phyloP scores from a whole-genome alignment of 2,113 vertebrate species.

The Oryzias celebensis region DNA sequence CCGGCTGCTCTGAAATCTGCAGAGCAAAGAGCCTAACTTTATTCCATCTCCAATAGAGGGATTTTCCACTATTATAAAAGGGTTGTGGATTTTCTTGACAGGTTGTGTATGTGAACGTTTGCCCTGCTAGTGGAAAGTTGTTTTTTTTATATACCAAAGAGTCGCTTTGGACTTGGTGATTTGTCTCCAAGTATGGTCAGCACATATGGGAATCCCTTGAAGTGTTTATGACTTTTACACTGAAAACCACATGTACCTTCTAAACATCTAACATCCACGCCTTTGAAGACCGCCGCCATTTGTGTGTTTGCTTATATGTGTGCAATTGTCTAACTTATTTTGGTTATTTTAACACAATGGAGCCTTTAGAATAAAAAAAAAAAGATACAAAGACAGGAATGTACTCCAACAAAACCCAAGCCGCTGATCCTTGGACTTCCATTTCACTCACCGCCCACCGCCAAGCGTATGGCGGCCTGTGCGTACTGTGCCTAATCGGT shows the following conservation, averaged over 20 bases:
- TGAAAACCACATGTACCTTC: constrained; percentile 11
- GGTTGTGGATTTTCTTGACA: constrained; percentile 48
- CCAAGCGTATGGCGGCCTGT: constrained; percentile 27
- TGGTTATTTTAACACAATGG: constrained; percentile 27
- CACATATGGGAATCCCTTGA: constrained; percentile 39
- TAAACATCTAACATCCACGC: constrained; percentile 13
- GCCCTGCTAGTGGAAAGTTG: constrained; percentile 26
- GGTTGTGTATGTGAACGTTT: constrained; percentile 25
- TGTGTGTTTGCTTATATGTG: constrained; percentile 13
- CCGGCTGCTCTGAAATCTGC: constrained; percentile 27
- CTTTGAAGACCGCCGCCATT: background rate
- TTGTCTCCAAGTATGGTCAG: constrained; percentile 41
- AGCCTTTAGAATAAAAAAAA: constrained; percentile 30
- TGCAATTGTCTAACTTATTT: constrained; percentile 53
- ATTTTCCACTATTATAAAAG: constrained; percentile 39
- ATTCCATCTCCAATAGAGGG: constrained; percentile 37
- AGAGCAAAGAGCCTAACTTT: constrained; percentile 43
- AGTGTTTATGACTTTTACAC: constrained; percentile 51
- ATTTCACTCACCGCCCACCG: constrained; percentile 24
- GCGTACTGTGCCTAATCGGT: constrained; percentile 59
- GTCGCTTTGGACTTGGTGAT: constrained; percentile 27
- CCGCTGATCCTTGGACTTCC: constrained; percentile 15
- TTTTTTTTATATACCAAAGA: constrained; percentile 9
- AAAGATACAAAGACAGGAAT: constrained; percentile 25
- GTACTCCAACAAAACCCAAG: constrained; percentile 25